Percentiles rank a stretch among this genome's conserved stretches.
Conservation (phyloP, 2,113 vertebrate species). For the Equus quagga region DNA sequence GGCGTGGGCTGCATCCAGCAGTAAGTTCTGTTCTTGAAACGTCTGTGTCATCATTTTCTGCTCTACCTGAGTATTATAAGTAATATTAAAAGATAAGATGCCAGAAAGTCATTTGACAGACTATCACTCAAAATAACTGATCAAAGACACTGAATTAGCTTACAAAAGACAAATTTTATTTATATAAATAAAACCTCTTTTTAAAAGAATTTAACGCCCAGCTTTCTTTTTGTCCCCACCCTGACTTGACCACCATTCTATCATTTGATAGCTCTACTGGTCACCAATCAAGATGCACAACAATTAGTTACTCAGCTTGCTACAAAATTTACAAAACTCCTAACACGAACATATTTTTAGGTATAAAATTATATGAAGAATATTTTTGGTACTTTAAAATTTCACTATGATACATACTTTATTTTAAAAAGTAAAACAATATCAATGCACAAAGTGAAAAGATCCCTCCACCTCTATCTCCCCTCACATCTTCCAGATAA, state of each 20-base stretch:
- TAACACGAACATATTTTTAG: conserved; percentile 24
- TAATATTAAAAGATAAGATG: neutral
- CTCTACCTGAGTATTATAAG: conserved; percentile 80
- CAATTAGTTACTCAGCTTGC: neutral
- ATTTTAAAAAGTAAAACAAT: conserved; percentile 48
- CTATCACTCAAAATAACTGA: neutral
- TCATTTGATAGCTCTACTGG: conserved; percentile 23
- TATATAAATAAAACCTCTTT: conserved; percentile 1
- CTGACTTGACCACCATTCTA: neutral
- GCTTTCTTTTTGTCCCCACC: neutral
- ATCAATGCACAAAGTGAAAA: neutral
- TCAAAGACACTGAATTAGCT: neutral
- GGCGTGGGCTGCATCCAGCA: conserved; percentile 84
- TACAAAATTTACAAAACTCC: neutral
- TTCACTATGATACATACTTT: conserved; percentile 11
- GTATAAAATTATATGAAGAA: conserved; percentile 11
- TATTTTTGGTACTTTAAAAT: neutral
- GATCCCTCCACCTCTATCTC: neutral
- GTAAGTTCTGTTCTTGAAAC: conserved; percentile 85
- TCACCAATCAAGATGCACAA: neutral
- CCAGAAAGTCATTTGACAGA: neutral
- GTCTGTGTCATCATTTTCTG: conserved; percentile 82
- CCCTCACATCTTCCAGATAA: neutral
- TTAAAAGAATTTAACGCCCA: neutral
- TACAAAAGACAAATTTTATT: neutral